Evolutionary conservation across 2,888 invertebrate species (phyloP).

Genomic region (Cantharis lateralis): DNA sequence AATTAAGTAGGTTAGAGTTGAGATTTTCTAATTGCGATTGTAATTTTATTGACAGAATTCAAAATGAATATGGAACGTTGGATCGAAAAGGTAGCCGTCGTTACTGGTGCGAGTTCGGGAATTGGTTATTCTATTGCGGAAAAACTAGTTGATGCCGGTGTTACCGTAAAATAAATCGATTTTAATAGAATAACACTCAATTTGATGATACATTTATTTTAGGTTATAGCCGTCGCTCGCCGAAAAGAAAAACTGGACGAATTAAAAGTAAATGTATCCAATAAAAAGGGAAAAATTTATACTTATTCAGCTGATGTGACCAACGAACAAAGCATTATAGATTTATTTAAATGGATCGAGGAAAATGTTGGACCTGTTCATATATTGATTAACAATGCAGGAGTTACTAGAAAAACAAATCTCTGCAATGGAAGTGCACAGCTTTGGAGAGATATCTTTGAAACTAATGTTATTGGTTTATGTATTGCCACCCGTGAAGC

Average conservation of each 20-base stretch:
- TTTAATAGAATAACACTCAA: not conserved
- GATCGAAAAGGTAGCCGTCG: not conserved
- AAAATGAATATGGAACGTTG: not conserved
- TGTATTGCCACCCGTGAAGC: slow-evolving; percentile 16
- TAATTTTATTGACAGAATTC: not conserved
- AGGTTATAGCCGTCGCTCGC: slow-evolving; percentile 3
- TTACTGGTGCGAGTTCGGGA: not conserved
- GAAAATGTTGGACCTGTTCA: slow-evolving; percentile 6
- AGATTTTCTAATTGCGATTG: not conserved
- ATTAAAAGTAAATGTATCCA: not conserved
- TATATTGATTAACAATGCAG: slow-evolving; percentile 3
- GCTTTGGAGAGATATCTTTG: slow-evolving; percentile 8
- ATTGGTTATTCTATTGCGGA: not conserved
- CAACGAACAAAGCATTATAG: slow-evolving; percentile 4
- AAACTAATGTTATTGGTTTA: slow-evolving; percentile 18
- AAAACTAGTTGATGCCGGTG: not conserved
- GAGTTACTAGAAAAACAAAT: not conserved
- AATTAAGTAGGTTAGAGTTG: too few species aligned
- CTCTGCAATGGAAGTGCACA: not conserved
- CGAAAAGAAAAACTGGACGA: slow-evolving; percentile 6
- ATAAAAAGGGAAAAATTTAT: not conserved
- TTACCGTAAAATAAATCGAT: not conserved
- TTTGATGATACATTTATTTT: not conserved
- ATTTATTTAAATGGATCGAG: slow-evolving; percentile 5
- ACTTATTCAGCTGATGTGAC: slow-evolving; percentile 8